phyloP scores from a whole-genome alignment of 2,888 invertebrate species.

The Volucella bombylans region DNA sequence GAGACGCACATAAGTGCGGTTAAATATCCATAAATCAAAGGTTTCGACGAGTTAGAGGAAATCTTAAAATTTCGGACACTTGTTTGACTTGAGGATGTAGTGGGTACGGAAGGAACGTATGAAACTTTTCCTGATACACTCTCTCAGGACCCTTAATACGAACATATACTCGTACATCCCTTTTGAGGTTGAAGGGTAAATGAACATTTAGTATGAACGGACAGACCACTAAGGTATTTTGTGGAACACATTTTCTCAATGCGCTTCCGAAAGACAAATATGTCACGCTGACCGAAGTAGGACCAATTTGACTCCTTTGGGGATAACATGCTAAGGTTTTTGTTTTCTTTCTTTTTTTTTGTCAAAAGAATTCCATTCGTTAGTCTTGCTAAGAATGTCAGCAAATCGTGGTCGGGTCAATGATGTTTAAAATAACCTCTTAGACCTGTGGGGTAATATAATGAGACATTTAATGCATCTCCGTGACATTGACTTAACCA shows the following conservation, averaged over 20 bases:
- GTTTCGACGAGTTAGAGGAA: conserved; percentile 57
- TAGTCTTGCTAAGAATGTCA: too few species aligned
- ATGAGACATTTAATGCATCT: conserved; percentile 13
- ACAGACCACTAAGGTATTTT: conserved; percentile 45
- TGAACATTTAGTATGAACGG: conserved; percentile 36
- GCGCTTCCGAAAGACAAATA: not conserved
- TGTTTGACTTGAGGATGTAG: conserved; percentile 69
- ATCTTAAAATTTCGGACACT: conserved; percentile 68
- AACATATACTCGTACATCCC: conserved; percentile 36
- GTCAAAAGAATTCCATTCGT: not conserved
- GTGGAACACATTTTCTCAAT: conserved; percentile 35
- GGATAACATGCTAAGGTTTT: conserved; percentile 28
- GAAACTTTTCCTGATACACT: conserved; percentile 3
- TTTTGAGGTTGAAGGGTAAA: conserved; percentile 62
- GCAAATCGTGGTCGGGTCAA: not conserved
- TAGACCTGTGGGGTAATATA: not conserved
- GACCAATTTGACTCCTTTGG: conserved; percentile 30
- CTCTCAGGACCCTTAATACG: conserved; percentile 35
- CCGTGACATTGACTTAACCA: too few species aligned
- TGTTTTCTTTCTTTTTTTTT: conserved; percentile 11
- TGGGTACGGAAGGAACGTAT: conserved; percentile 33
- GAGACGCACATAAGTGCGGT: conserved; percentile 78
- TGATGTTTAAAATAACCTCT: not conserved
- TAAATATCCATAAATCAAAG: conserved; percentile 82
- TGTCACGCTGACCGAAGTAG: conserved; percentile 40